Base-by-base conservation (phyloP, 2,888 invertebrate genomes). In the Eulithis testata region DNA sequence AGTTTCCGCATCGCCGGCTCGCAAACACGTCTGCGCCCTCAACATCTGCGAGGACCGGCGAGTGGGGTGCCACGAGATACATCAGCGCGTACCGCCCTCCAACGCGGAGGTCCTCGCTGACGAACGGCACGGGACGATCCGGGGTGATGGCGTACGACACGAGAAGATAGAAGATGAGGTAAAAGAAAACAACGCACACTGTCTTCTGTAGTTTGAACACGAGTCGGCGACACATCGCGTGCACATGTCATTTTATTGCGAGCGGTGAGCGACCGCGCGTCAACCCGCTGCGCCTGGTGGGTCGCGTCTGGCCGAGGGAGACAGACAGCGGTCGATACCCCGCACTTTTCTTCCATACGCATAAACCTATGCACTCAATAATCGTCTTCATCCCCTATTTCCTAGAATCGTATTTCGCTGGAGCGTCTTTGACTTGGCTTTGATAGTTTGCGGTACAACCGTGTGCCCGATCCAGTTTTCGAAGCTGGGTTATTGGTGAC, bases 1-100 rank as follows among this genome's bases (percentile, higher is more conserved):
- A 89, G 3, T 54, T 66, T 0, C 83, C 85, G 70, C 89, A 88
- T 9, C 72, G 71, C 3, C 81, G 65, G 3, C 71, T 65, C 1
- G 69, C 63, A 67, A 88, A 85, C 51, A 86, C 83, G 1, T 78
- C 77, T 0, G 83, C 84, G 1, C 85, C 87, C 0, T 87, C 86
- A 0, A 68, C 64, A 56, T 88, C 88, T 0, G 78, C 64, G 64
- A 84, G 79, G 11, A 79, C 71, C 51, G 83, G 79, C 52, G 70
- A 52, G 0, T 65, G 59, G 2, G 82, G 79, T n/a, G 82, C 72
- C 6, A 78, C 73, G 2, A 88, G 76, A 71, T 77, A 87, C 66
- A 88, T 80, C 43, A 86, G 51, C 50, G 78, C 79, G 68, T 85
- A 88, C 55, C 83, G 84, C 44, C 82, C 78, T 0, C 86, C 86